Evolutionary conservation across 2,888 invertebrate genomes (phyloP), one percentile per base, ranked within the genome.

Genomic region (Agrotis ipsilon): DNA sequence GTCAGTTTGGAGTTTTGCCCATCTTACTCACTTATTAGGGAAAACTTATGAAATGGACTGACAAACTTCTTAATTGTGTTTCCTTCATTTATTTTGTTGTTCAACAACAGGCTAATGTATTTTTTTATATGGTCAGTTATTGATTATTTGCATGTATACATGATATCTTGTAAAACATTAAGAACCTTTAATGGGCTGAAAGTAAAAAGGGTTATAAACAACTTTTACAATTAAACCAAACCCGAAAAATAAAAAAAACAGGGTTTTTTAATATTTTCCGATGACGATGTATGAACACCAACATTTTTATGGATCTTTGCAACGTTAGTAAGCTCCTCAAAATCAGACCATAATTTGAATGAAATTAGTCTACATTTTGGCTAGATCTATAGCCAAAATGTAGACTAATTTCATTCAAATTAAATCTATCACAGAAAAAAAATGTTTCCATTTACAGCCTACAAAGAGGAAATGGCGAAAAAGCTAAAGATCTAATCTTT

Each of bases 1-100:
- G 39, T 21, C 27, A n/a, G n/a, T 58, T 76, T 62, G 65, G 65
- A 76, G 45, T 49, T 76, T 24, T 70, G 62, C 54, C 21, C 52
- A 46, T 62, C 54, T 43, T n/a, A 11, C 39, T 2, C 21, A 58
- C 39, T 66, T 13, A n/a, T 71, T 46, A 18, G 13, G 19, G 18
- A 61, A 60, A 60, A 48, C 6, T 43, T 9, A 9, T 0, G 48
- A 52, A 52, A 51, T 7, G 2, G 14, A 39, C 5, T 14, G 11
- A 43, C 13, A 19, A 46, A 69, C 49, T 75, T 27, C 18, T 6
- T 64, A 27, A 58, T 55, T 60, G 16, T 59, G 32, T 48, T 66
- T 46, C 11, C 19, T 19, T 19, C 0, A 49, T 73, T 55, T n/a
- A 48, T 63, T 63, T 60, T 27, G 24, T 16, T 39, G 2, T 51